Conservation (phyloP, 2,797 vertebrate species). For the Hoplostethus mediterraneus region DNA sequence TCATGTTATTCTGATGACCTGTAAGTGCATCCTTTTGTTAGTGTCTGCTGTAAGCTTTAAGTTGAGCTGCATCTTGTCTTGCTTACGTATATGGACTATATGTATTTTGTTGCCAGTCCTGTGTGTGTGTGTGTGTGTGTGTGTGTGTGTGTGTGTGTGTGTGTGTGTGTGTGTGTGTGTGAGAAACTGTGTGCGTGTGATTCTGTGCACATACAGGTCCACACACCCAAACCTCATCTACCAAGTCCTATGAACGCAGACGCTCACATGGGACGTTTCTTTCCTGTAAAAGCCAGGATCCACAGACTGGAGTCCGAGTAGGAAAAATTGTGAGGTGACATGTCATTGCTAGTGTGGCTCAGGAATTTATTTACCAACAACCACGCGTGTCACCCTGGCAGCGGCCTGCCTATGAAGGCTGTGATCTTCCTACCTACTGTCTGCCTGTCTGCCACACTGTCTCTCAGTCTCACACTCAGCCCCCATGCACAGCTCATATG, state of each 20-base stretch:
- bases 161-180: not conserved
- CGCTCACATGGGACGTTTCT: no score
- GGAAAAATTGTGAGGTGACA: conserved; percentile 13
- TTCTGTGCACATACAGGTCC: not conserved
- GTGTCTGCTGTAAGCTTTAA: no score
- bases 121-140: not conserved
- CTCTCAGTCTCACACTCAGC: conserved; percentile 41
- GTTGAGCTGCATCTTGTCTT: no score
- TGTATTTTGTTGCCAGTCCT: not conserved
- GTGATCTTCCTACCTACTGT: conserved; percentile 46
- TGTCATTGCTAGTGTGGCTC: conserved; percentile 17
- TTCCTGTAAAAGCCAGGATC: no score
- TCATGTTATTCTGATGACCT: no score
- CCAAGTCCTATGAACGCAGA: no score
- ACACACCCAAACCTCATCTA: not conserved
- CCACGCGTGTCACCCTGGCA: conserved; percentile 42
- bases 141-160: not conserved
- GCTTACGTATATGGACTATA: no score
- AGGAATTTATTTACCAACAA: conserved; percentile 63
- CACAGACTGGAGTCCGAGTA: no score
- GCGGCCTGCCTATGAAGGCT: conserved; percentile 23
- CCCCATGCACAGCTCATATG: conserved; percentile 28
- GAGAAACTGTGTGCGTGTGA: not conserved
- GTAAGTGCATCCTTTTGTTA: no score
- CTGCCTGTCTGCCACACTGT: conserved; percentile 40